Percentiles rank a stretch among this genome's conserved stretches.
Conservation (phyloP, 2,888 invertebrate species). For the Tetranychus piercei region DNA sequence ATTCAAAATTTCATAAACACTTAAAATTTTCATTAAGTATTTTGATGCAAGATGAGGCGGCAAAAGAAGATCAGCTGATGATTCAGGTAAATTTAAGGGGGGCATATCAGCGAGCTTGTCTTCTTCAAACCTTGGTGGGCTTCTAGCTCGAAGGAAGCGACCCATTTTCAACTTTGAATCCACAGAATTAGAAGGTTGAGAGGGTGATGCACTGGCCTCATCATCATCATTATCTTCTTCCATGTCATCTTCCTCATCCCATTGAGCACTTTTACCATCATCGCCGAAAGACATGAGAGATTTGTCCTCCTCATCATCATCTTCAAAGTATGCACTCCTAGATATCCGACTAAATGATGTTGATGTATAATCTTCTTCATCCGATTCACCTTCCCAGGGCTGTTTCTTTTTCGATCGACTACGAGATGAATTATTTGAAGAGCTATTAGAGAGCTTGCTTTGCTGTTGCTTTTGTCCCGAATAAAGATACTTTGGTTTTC, state of each 20-base stretch:
- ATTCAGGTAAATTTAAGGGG: constrained; percentile 44
- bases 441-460: neutral
- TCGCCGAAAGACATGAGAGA: neutral
- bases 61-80: constrained; percentile 73
- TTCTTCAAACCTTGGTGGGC: constrained; percentile 11
- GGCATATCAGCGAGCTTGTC: constrained; percentile 16
- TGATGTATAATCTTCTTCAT: constrained; percentile 3
- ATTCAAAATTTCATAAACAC: constrained; percentile 82
- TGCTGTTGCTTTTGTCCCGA: constrained; percentile 4
- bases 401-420: neutral
- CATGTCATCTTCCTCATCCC: constrained; percentile 18
- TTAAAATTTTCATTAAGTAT: constrained; percentile 56
- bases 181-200: neutral
- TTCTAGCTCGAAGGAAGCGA: constrained; percentile 9
- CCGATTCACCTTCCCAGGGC: constrained; percentile 11
- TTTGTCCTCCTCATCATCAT: constrained; percentile 16
- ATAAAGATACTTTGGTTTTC: constrained; percentile 17
- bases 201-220: neutral
- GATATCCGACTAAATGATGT: neutral
- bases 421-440: neutral
- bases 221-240: constrained; percentile 17
- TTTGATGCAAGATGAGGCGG: constrained; percentile 40
- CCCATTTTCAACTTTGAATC: neutral
- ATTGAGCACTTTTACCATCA: constrained; percentile 16
- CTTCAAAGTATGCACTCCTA: constrained; percentile 18